These are phyloP conservation scores for Dufourea novaeangliae DNA, from an alignment of 1,140 invertebrate genomes.

Conservation along the genomic window DNA sequence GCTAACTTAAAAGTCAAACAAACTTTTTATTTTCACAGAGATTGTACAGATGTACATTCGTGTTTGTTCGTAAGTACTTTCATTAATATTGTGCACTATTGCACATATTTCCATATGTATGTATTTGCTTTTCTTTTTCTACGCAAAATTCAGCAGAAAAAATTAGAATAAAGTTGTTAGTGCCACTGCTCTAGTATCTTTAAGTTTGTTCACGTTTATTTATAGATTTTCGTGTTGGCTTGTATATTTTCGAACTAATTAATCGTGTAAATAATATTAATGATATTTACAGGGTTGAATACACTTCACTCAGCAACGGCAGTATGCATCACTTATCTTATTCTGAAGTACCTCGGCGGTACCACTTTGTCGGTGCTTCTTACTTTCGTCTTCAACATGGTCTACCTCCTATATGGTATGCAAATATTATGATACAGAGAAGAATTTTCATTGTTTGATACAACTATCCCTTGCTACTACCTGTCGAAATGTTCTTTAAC, in stretches of 20 bases:
- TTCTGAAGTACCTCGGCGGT: constrained; percentile 83
- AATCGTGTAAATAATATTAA: constrained; percentile 2
- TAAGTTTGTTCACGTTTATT: neutral
- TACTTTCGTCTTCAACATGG: constrained; percentile 91
- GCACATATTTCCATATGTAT: neutral
- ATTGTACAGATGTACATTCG: too few relatives aligned
- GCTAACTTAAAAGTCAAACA: too few relatives aligned
- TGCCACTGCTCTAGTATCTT: neutral
- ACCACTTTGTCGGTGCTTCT: constrained; percentile 84
- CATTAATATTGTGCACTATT: neutral
- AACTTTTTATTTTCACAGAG: too few relatives aligned
- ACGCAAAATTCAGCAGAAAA: neutral
- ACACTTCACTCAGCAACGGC: constrained; percentile 88
- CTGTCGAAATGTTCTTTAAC: too few relatives aligned
- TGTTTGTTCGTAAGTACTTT: too few relatives aligned
- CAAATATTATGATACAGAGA: neutral
- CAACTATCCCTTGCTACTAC: too few relatives aligned
- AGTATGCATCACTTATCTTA: constrained; percentile 86
- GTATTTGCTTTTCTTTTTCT: neutral
- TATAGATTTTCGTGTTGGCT: neutral
- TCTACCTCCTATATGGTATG: constrained; percentile 82
- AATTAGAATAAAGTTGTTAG: neutral
- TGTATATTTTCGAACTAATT: too few relatives aligned
- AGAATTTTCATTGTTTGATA: too few relatives aligned
- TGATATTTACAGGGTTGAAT: constrained; percentile 78